Evolutionary conservation across 2,888 invertebrate genomes (phyloP).

Genomic region (Zaprionus obscuricornis): DNA sequence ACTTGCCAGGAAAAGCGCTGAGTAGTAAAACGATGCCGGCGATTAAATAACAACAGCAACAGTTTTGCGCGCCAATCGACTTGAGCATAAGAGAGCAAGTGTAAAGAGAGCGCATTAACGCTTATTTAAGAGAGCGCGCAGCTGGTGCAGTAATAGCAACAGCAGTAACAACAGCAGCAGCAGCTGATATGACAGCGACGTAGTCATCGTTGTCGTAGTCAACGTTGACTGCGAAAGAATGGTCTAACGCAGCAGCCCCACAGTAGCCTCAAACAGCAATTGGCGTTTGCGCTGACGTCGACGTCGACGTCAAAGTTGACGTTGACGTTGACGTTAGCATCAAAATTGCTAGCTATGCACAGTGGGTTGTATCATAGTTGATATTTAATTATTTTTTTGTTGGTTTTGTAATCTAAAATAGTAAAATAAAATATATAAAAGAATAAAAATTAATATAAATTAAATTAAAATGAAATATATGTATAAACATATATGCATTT

Average conservation of each 20-base stretch:
- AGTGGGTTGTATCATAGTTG: conserved; percentile 24
- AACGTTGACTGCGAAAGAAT: conserved; percentile 62
- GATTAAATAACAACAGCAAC: conserved; percentile 75
- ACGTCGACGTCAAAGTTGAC: no score
- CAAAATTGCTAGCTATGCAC: conserved; percentile 34
- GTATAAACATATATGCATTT: no score
- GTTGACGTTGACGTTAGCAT: conserved; percentile 28
- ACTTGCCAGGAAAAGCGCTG: conserved; percentile 20
- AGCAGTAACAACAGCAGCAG: conserved; percentile 17
- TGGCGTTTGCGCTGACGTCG: conserved; percentile 41
- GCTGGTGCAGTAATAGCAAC: conserved; percentile 53
- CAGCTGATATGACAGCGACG: conserved; percentile 19
- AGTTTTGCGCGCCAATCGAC: conserved; percentile 70
- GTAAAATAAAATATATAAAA: no score
- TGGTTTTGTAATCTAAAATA: no score
- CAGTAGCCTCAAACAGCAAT: conserved; percentile 45
- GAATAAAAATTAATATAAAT: no score
- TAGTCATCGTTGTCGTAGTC: conserved; percentile 16
- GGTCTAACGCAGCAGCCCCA: conserved; percentile 57
- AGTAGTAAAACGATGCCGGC: conserved; percentile 60
- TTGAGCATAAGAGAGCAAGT: conserved; percentile 8
- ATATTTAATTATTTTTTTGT: no score
- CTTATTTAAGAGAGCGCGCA: conserved; percentile 46
- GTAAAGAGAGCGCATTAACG: conserved; percentile 33
- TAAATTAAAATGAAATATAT: no score